A percentile compares a stretch with the other conserved stretches of the same genome.
Conservation (phyloP, 2,113 vertebrate genomes). For the Catharus bicknelli region DNA sequence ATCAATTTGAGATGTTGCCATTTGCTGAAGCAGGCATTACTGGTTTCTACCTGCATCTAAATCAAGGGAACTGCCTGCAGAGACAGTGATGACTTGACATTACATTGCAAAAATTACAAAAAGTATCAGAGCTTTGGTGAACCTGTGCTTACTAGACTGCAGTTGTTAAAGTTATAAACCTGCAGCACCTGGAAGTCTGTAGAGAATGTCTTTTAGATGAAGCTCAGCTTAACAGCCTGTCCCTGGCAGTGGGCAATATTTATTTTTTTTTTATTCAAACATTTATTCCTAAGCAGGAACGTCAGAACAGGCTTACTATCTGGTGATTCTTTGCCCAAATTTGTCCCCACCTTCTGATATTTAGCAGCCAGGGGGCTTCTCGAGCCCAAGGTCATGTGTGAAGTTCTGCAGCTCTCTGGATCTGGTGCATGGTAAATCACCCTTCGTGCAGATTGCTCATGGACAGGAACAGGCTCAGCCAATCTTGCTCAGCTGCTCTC, state of each 20-base stretch:
- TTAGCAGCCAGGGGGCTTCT: no score
- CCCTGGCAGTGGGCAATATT: neutral
- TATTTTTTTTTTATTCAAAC: no score
- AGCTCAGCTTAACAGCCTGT: neutral
- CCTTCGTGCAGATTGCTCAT: no score
- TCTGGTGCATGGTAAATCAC: no score
- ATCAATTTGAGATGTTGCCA: conserved; percentile 1
- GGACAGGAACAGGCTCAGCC: no score
- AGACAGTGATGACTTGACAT: neutral
- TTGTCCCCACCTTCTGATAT: no score
- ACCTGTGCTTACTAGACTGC: neutral
- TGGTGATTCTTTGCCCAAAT: no score
- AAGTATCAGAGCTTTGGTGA: neutral
- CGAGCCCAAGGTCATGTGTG: no score
- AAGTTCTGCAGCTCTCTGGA: no score
- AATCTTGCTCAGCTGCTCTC: no score
- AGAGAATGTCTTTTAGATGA: neutral
- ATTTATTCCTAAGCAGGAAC: no score
- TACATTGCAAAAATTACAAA: neutral
- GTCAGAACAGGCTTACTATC: no score
- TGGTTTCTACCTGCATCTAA: neutral
- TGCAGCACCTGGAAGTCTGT: neutral
- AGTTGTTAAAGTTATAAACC: neutral
- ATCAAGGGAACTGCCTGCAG: neutral
- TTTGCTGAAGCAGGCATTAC: conserved; percentile 50